A percentile compares a stretch with the other conserved stretches of the same genome.
These are phyloP conservation scores for Eulemur macaco DNA, from an alignment of 2,113 vertebrate genomes.

Conservation along the genomic window DNA sequence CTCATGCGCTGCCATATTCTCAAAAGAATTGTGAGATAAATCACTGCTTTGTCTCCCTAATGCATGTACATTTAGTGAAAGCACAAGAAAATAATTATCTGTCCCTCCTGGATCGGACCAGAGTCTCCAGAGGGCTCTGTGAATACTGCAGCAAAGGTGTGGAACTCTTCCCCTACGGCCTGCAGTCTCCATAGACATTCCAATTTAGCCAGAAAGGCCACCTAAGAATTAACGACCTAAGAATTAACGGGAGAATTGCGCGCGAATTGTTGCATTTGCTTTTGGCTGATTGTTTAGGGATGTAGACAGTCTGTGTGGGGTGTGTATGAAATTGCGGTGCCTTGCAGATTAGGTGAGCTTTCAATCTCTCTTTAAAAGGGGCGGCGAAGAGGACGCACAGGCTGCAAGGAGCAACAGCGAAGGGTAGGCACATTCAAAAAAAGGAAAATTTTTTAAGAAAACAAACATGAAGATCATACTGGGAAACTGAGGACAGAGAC, in stretches of 20 bases:
- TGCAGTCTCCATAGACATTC: neutral
- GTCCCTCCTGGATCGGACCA: slow-evolving; percentile 72
- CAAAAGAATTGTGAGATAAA: slow-evolving; percentile 65
- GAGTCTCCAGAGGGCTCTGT: slow-evolving; percentile 72
- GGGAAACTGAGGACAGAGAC: slow-evolving; percentile 57
- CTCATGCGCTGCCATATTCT: slow-evolving; percentile 64
- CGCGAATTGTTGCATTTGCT: neutral
- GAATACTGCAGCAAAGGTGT: slow-evolving; percentile 56
- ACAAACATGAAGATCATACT: slow-evolving; percentile 45
- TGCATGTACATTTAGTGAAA: slow-evolving; percentile 71
- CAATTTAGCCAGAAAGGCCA: neutral
- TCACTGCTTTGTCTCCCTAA: slow-evolving; percentile 31
- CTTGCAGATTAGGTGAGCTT: slow-evolving; percentile 79
- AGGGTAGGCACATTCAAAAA: slow-evolving; percentile 76
- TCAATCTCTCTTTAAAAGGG: slow-evolving; percentile 81
- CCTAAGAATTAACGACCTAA: neutral
- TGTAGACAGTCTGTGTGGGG: slow-evolving; percentile 62
- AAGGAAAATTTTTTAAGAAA: slow-evolving; percentile 40
- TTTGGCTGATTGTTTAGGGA: neutral
- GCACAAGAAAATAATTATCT: slow-evolving; percentile 79
- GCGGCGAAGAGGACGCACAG: slow-evolving; percentile 80
- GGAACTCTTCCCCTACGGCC: neutral
- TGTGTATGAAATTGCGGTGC: slow-evolving; percentile 52
- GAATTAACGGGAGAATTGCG: slow-evolving; percentile 31
- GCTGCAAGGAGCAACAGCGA: slow-evolving; percentile 79